These are phyloP conservation scores for Shargacucullia verbasci DNA, from an alignment of 2,888 invertebrate species.

Conservation along the genomic window DNA sequence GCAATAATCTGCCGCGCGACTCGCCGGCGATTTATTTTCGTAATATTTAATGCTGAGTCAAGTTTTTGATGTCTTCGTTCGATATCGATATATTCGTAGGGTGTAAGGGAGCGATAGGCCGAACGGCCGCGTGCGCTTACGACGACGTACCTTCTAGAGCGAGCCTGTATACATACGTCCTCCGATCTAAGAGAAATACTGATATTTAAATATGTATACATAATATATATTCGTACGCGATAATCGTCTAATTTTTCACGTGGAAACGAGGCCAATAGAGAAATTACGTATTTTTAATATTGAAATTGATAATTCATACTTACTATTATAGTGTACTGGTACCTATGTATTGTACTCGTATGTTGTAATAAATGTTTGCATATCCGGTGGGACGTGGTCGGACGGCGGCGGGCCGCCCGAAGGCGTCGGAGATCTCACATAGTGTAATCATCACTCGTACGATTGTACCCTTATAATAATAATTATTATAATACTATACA, in stretches of 20 bases:
- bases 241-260: slow-evolving; percentile 87
- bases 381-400: slow-evolving; percentile 87
- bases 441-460: slow-evolving; percentile 87
- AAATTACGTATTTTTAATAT: slow-evolving; percentile 89
- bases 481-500: slow-evolving; percentile 81
- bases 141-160: slow-evolving; percentile 88
- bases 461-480: slow-evolving; percentile 86
- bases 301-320: slow-evolving; percentile 87
- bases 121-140: slow-evolving; percentile 86
- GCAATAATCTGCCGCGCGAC: slow-evolving; percentile 88
- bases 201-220: slow-evolving; percentile 88
- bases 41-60: slow-evolving; percentile 88
- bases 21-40: slow-evolving; percentile 89
- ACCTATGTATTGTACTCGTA: slow-evolving; percentile 77
- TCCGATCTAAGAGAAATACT: slow-evolving; percentile 86
- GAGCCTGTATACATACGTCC: slow-evolving; percentile 89
- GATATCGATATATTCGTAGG: slow-evolving; percentile 86
- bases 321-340: slow-evolving; percentile 83
- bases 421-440: slow-evolving; percentile 88
- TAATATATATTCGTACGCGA: slow-evolving; percentile 88
- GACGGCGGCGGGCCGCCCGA: slow-evolving; percentile 83
- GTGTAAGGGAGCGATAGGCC: slow-evolving; percentile 85
- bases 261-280: slow-evolving; percentile 87
- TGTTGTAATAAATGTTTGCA: slow-evolving; percentile 83
- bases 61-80: slow-evolving; percentile 88